These are phyloP conservation scores for Mungos mungo DNA, from an alignment of 2,113 vertebrate species.

Conservation along the genomic window DNA sequence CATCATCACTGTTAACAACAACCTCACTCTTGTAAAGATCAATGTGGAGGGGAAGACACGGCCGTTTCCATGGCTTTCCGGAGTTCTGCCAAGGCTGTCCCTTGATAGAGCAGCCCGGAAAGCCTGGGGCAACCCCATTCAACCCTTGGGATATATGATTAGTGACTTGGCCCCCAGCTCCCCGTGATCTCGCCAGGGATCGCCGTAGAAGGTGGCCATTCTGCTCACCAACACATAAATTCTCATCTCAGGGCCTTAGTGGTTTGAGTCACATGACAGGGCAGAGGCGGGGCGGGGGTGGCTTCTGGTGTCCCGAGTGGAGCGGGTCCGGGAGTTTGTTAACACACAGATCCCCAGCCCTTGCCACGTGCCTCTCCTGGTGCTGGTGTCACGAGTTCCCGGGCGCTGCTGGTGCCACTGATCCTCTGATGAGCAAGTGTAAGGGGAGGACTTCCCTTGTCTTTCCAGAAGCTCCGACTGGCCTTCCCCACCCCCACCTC, in stretches of 20 bases:
- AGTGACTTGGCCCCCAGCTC: conserved; percentile 22
- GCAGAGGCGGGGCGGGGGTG: neutral
- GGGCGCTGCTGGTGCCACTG: neutral
- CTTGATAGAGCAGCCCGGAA: neutral
- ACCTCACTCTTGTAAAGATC: neutral
- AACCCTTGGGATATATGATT: neutral
- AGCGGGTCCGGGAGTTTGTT: neutral
- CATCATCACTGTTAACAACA: neutral
- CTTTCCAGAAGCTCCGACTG: neutral
- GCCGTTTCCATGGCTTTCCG: neutral
- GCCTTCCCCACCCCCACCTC: neutral
- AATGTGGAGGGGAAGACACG: neutral
- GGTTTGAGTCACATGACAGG: neutral
- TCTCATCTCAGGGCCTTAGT: neutral
- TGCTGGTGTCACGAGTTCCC: neutral
- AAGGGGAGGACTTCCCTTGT: neutral
- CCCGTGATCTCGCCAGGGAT: neutral
- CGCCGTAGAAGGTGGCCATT: neutral
- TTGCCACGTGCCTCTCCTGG: neutral
- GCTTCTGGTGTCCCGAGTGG: neutral
- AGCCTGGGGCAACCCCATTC: neutral
- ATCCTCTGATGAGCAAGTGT: neutral
- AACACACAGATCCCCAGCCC: neutral
- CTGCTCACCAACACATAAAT: neutral
- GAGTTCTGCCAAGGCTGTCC: neutral